Evolutionary conservation across 30 jellyfish, hydroid and myxozoan genomes (phyloP).

Genomic region (Hydractinia echinata): DNA sequence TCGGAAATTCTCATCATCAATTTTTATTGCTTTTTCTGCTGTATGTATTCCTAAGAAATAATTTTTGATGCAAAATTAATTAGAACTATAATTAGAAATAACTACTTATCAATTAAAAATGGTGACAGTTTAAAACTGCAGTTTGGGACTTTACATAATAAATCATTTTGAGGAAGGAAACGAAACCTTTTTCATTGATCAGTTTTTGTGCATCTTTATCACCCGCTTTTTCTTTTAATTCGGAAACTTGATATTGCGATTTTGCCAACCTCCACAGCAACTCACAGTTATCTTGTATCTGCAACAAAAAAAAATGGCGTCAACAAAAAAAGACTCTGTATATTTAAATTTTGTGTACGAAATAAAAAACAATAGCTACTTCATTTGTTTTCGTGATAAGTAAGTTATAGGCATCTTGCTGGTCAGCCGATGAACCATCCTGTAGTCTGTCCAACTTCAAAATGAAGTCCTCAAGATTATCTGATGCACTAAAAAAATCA

Average conservation of each 20-base stretch:
- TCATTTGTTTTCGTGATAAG: constrained; percentile 37
- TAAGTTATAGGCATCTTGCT: constrained; percentile 44
- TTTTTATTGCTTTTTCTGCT: constrained; percentile 56
- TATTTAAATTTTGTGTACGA: neutral
- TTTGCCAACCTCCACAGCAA: constrained; percentile 72
- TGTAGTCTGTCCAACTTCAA: constrained; percentile 43
- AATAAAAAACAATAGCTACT: constrained; percentile 17
- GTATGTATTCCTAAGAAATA: constrained; percentile 49
- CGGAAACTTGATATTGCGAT: constrained; percentile 73
- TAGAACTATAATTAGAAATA: neutral
- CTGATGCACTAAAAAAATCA: constrained; percentile 14
- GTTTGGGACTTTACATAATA: neutral
- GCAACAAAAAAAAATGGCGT: neutral
- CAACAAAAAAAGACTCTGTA: neutral
- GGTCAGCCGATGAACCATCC: constrained; percentile 45
- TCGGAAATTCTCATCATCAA: constrained; percentile 48
- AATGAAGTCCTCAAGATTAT: constrained; percentile 15
- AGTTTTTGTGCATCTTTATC: constrained; percentile 40
- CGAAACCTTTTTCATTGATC: constrained; percentile 42
- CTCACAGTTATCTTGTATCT: constrained; percentile 53
- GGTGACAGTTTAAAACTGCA: neutral
- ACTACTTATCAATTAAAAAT: neutral
- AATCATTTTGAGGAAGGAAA: neutral
- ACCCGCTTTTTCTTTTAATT: constrained; percentile 45
- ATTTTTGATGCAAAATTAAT: neutral